phyloP scores from a whole-genome alignment of 1,140 invertebrate genomes.

The Battus philenor region DNA sequence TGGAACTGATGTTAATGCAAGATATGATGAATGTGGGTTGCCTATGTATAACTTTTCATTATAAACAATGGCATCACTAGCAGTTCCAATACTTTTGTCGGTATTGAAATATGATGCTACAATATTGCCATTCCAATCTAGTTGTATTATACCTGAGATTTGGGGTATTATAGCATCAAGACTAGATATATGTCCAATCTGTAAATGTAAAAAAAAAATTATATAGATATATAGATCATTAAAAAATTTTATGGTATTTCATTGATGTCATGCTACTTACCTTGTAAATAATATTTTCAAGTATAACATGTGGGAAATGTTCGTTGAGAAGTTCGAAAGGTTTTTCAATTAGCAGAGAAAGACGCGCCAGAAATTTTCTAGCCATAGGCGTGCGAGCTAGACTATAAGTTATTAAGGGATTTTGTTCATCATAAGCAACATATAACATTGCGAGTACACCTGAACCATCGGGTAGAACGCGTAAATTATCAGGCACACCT shows the following conservation, averaged over 20 bases:
- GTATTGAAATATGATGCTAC: constrained; percentile 77
- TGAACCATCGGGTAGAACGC: constrained; percentile 78
- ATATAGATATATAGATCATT: constrained; percentile 11
- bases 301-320: constrained; percentile 77
- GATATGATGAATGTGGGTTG: constrained; percentile 80
- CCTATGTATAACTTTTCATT: constrained; percentile 76
- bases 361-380: constrained; percentile 78
- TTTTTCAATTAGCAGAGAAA: constrained; percentile 75
- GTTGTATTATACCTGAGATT: constrained; percentile 75
- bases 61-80: constrained; percentile 79
- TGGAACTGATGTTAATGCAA: constrained; percentile 77
- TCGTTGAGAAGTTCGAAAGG: constrained; percentile 77
- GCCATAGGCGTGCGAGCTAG: constrained; percentile 77
- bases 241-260: constrained; percentile 8
- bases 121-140: constrained; percentile 82
- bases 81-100: constrained; percentile 63
- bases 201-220: constrained; percentile 43
- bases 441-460: constrained; percentile 82
- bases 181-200: constrained; percentile 74
- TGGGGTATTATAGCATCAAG: constrained; percentile 37
- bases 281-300: constrained; percentile 73
- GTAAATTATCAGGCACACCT: constrained; percentile 86
- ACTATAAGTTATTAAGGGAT: constrained; percentile 69
- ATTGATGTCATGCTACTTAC: constrained; percentile 60
- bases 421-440: constrained; percentile 64